phyloP scores from a whole-genome alignment of 1,140 invertebrate genomes.

The Melitaea cinxia region DNA sequence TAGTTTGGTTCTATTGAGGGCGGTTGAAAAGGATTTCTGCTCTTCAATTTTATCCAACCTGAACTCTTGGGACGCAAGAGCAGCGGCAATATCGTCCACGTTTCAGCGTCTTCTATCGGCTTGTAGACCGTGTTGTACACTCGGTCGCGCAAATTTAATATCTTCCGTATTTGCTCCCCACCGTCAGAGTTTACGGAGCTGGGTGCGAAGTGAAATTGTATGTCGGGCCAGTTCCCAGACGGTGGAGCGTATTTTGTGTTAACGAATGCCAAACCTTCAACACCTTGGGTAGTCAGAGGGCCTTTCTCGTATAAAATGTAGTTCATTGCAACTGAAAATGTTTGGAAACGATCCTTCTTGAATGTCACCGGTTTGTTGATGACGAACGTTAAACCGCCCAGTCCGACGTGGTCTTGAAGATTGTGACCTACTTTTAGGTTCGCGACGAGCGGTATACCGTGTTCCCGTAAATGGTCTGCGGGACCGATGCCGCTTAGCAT shows the following conservation, averaged over 20 bases:
- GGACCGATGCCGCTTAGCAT: constrained; percentile 95
- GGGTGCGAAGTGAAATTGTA: constrained; percentile 93
- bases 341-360: constrained; percentile 89
- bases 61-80: constrained; percentile 91
- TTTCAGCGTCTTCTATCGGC: constrained; percentile 88
- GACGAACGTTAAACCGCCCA: constrained; percentile 91
- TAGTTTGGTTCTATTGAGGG: constrained; percentile 97
- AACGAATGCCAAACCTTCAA: constrained; percentile 92
- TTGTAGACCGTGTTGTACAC: constrained; percentile 94
- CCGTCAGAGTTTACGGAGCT: constrained; percentile 91
- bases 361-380: constrained; percentile 91
- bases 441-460: constrained; percentile 88
- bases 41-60: constrained; percentile 90
- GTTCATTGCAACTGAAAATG: constrained; percentile 88
- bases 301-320: constrained; percentile 90
- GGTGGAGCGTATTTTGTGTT: constrained; percentile 91
- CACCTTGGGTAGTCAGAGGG: constrained; percentile 90
- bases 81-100: constrained; percentile 91
- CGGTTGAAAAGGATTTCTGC: constrained; percentile 89
- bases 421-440: constrained; percentile 91
- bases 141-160: constrained; percentile 88
- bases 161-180: constrained; percentile 88
- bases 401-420: constrained; percentile 92
- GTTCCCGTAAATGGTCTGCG: constrained; percentile 87
- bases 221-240: constrained; percentile 89